Evolutionary conservation across 2,888 invertebrate species (phyloP).

Genomic region (Litoditis marina): DNA sequence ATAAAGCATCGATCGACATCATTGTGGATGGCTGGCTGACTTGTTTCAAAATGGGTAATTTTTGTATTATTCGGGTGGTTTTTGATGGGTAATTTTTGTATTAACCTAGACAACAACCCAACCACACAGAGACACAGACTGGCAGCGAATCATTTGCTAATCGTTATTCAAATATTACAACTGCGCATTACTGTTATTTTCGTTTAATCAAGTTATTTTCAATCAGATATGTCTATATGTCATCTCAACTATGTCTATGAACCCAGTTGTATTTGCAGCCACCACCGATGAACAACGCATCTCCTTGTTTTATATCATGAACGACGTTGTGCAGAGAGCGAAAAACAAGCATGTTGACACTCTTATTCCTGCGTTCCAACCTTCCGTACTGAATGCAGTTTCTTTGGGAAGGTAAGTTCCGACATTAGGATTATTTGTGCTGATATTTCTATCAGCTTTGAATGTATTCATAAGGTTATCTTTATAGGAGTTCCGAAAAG

Average conservation of each 20-base stretch:
- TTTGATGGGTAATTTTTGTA: no score
- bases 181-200: no score
- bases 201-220: no score
- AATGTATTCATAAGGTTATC: no score
- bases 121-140: no score
- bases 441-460: neutral
- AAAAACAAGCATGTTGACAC: slow-evolving; percentile 45
- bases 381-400: slow-evolving; percentile 37
- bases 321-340: slow-evolving; percentile 93
- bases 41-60: slow-evolving; percentile 45
- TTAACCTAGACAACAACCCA: no score
- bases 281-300: slow-evolving; percentile 64
- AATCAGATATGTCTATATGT: no score
- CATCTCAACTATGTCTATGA: no score
- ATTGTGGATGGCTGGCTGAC: slow-evolving; percentile 53
- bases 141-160: no score
- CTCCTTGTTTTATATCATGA: slow-evolving; percentile 93
- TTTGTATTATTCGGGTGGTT: no score
- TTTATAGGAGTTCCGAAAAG: slow-evolving; percentile 33
- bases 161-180: no score
- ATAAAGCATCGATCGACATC: slow-evolving; percentile 45
- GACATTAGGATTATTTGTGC: neutral
- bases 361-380: slow-evolving; percentile 40
- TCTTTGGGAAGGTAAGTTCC: slow-evolving; percentile 27
- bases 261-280: no score